A percentile compares a stretch with the other conserved stretches of the same genome.
These are phyloP conservation scores for Ochotona princeps DNA, from an alignment of 2,113 vertebrate genomes.

Conservation along the genomic window DNA sequence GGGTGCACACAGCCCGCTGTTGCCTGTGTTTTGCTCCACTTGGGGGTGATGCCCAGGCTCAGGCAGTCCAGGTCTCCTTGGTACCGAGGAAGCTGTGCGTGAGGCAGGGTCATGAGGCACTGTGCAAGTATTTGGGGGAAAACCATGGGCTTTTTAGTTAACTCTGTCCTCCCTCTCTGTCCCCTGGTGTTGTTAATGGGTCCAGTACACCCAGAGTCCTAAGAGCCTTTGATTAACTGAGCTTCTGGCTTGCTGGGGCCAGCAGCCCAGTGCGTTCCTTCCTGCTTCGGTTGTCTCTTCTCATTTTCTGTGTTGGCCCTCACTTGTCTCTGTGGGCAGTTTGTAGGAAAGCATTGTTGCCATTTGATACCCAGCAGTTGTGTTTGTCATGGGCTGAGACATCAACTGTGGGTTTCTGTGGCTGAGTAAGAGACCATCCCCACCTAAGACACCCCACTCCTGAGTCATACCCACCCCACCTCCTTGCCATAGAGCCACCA, in stretches of 20 bases:
- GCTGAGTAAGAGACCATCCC: background rate
- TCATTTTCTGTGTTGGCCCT: fast-evolving
- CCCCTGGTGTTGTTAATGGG: background rate
- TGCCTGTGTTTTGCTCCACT: too few species aligned
- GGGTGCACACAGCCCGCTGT: fast-evolving
- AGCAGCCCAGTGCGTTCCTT: background rate
- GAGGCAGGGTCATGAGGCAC: background rate
- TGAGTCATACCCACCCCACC: background rate
- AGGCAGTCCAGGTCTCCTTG: background rate
- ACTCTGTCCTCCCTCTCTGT: too few species aligned
- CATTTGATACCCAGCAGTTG: background rate
- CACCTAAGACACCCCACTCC: background rate
- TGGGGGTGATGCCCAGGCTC: too few species aligned
- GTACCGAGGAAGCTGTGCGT: background rate
- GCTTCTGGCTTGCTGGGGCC: background rate
- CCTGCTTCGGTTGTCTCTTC: background rate
- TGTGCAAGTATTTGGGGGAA: constrained; percentile 48
- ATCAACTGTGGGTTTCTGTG: background rate
- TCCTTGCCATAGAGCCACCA: background rate
- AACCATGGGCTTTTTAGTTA: constrained; percentile 28
- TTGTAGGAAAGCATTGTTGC: background rate
- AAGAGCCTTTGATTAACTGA: background rate
- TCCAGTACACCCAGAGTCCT: constrained; percentile 26
- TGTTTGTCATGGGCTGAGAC: background rate
- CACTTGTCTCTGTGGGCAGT: fast-evolving